Evolutionary conservation across 2,888 invertebrate species (phyloP), one percentile per base, ranked within the genome.

Genomic region (Pardosa pseudoannulata): DNA sequence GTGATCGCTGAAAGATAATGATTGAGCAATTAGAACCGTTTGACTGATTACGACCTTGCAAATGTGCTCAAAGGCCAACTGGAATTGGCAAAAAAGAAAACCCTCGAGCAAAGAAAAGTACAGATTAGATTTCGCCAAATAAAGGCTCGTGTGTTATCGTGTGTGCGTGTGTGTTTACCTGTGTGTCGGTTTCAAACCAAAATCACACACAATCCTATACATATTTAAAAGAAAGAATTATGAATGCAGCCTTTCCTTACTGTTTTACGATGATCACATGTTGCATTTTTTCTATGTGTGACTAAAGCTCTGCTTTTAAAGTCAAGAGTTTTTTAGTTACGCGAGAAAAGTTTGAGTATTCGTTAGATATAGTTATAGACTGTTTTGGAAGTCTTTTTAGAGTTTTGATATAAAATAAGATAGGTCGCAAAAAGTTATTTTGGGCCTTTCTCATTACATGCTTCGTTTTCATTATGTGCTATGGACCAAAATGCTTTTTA

Each of bases 201-300:
- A 56, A 73, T 78, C 78, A 73, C 83, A 85, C 83, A 85, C 78
- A 71, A 64, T 85, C 83, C 83, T 85, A 85, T 85, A 73, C 78
- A 85, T 85, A 85, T 78, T 85, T 78, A 62, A 73, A 64, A 70
- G 65, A 73, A 79, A 80, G 46, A 74, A 75, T 56, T 68, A 75
- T 75, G 74, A 76, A 65, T 76, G 71, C 56, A 85, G 83, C 83
- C 83, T 85, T 83, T 76, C 83, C 78, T 85, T 39, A 78, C 83
- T 78, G 83, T 85, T 85, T 78, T 67, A 78, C n/a, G 67, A 68
- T 78, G 73, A 85, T 73, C 73, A 85, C 78, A 28, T 82, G 76
- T 83, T 83, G 71, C 32, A 85, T 78, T 85, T 83, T 83, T 85
- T 85, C 78, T 85, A 78, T 85, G 83, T 85, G 83, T 85, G 67